Conservation (phyloP, 2,113 vertebrate species). For the Thymallus thymallus region DNA sequence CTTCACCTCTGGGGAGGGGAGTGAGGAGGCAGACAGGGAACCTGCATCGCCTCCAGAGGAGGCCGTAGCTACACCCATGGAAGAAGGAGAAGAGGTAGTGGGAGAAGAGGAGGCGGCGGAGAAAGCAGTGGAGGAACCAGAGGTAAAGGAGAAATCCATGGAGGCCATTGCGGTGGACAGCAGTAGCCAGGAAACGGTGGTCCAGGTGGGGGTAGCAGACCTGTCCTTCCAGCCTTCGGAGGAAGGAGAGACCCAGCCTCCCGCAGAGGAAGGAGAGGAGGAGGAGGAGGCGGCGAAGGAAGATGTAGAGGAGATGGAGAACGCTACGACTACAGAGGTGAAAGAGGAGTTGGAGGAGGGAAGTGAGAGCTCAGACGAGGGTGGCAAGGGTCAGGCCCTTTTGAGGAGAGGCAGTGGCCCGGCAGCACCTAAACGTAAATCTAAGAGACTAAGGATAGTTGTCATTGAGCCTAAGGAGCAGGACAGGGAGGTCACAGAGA, state of each 20-base stretch:
- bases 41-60: neutral
- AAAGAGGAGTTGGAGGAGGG: constrained; percentile 14
- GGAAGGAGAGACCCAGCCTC: constrained; percentile 15
- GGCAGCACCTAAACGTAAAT: constrained; percentile 19
- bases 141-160: neutral
- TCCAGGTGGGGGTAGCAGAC: neutral
- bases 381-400: neutral
- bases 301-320: neutral
- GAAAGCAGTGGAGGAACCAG: neutral
- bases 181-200: neutral
- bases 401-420: neutral
- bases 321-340: neutral
- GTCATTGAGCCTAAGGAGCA: neutral
- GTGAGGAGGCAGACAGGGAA: neutral
- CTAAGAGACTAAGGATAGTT: constrained; percentile 18
- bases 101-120: too few relatives aligned
- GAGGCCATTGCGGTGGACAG: neutral
- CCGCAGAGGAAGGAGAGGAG: neutral
- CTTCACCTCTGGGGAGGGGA: neutral
- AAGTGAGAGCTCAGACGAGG: neutral
- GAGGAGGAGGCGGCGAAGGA: neutral
- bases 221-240: constrained; percentile 5
- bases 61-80: neutral
- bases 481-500: constrained; percentile 4
- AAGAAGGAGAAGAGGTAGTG: neutral